Evolutionary conservation across 2,113 vertebrate genomes (phyloP), one percentile per base, ranked within the genome.

Genomic region (Indicator maculatus): DNA sequence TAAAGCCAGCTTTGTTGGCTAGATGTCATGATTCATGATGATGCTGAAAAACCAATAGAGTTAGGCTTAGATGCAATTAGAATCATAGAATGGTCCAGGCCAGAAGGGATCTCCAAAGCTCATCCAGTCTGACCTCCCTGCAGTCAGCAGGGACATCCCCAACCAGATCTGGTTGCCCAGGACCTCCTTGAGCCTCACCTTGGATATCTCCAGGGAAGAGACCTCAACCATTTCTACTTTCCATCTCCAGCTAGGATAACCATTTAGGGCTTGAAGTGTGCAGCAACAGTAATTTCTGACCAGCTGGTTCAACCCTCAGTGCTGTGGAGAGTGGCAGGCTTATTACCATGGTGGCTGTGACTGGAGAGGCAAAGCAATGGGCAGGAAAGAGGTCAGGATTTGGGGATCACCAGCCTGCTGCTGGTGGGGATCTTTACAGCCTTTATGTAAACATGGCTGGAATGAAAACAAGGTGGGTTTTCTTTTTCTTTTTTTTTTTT

Each of bases 361-460:
- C 52, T 79, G 73, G 63, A 91, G 88, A 71, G 92, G 50, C 31
- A 23, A 23, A 64, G 21, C 0, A 1, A 65, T 18, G 61, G 56
- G 58, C 6, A 82, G 64, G 71, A 76, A 65, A 93, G 96, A 91
- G 94, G 91, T 92, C 12, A 33, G 95, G 93, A 76, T 92, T 95
- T 96, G 96, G 95, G 96, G 98, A 97, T 97, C 50, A 52, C 50
- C 50, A 98, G 97, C 94, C 92, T 97, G 96, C 93, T 61, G 60
- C 93, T 61, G 60, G 74, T 95, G 97, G 92, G 95, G 96, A 97
- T 98, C 97, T 97, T 96, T 90, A 97, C 95, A 97, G 95, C 53
- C 94, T 96, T 97, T 98, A 84, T 96, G 88, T 97, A 97, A 98
- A 98, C 97, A 97, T 1, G 92, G 83, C 86, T 96, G 96, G 96